Base-by-base conservation (phyloP, 2,888 invertebrate genomes). In the Psylliodes chrysocephalus region DNA sequence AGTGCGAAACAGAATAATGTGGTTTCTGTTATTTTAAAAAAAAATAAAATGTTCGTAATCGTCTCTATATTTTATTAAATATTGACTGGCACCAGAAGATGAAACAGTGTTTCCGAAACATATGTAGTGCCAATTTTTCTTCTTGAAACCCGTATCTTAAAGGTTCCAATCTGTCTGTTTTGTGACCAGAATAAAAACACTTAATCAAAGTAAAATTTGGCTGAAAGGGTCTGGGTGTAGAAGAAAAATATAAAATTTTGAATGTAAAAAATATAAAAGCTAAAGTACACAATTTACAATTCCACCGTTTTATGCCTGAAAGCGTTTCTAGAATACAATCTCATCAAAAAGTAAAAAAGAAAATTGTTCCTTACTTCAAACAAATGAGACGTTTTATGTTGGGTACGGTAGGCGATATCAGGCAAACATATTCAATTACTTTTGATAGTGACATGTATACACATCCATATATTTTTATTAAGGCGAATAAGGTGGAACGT, bases 381-480 rank as follows among this genome's bases (percentile, higher is more conserved):
- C 59, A 59, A 59, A 59, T 59, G 59, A 59, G 49, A 59, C 59
- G 30, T 51, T 59, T 59, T 59, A 59, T 51, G 59, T 51, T 28
- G 38, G 46, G 33, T 42, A 42, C 40, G 18, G 59, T 38, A 30
- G 15, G 49, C 59, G 33, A 59, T 59, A 38, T 49, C 38, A 25
- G 40, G 14, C 49, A 60, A 55, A 64, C 60, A 59, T 60, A 64
- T 64, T 64, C 60, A 64, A 64, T 64, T 64, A 64, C 64, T 60
- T 51, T 64, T 51, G 60, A 60, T 60, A 56, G 64, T 60, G 60
- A 64, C 60, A 64, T 64, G 64, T 64, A 60, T 60, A 64, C 64
- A 64, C 51, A 47, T 60, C 59, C 52, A 47, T 60, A 56, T 54
- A 52, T 64, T 64, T 60, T 64, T 64, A 60, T 60, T 56, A 56